Conservation (phyloP, 2,113 vertebrate genomes). For the Hystrix cristata region DNA sequence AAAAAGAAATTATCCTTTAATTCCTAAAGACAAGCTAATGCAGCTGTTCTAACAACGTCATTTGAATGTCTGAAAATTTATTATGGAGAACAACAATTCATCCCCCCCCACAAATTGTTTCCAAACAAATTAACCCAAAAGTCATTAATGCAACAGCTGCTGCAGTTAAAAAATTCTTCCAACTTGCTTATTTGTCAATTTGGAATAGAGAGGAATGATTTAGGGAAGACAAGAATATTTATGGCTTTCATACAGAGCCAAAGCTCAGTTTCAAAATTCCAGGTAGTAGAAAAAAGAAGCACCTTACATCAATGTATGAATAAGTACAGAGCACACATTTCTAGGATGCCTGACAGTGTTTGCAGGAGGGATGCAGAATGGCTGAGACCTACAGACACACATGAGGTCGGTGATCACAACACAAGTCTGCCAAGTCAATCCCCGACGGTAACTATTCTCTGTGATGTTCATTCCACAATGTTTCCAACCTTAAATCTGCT, state of each 20-base stretch:
- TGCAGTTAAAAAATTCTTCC: conserved; percentile 57
- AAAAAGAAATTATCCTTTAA: conserved; percentile 49
- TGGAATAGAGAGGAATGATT: background rate
- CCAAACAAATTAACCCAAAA: conserved; percentile 69
- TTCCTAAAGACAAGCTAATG: conserved; percentile 58
- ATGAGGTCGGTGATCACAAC: background rate
- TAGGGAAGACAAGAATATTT: background rate
- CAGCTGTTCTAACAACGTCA: conserved; percentile 40
- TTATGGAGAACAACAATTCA: background rate
- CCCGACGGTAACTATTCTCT: background rate
- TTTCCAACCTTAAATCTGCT: conserved; percentile 16
- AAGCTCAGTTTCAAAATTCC: background rate
- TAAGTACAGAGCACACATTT: background rate
- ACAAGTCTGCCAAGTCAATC: background rate
- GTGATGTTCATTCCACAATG: background rate
- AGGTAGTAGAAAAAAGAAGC: background rate
- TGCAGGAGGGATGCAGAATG: background rate
- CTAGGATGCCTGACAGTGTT: background rate
- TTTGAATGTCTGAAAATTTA: conserved; percentile 74
- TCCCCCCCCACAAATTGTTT: background rate
- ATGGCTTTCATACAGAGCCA: background rate
- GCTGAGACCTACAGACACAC: background rate
- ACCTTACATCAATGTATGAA: accelerated
- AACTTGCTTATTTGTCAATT: background rate
- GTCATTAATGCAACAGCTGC: conserved; percentile 54